Percentiles rank a stretch among this genome's conserved stretches.
Conservation (phyloP, 2,113 vertebrate species). For the Nothobranchius kuhntae region DNA sequence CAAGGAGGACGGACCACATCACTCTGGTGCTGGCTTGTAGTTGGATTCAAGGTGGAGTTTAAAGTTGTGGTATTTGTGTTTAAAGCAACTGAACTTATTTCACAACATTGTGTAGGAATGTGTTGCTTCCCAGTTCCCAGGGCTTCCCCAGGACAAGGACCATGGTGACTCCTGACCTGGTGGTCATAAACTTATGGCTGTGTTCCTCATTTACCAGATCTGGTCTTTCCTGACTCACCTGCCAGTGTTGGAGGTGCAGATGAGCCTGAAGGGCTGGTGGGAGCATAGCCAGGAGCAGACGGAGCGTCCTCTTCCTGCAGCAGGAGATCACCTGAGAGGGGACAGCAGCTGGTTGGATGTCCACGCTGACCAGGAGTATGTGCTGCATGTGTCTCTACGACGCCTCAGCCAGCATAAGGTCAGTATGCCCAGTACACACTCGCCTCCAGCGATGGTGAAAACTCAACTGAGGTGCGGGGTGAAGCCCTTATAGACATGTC, state of each 20-base stretch:
- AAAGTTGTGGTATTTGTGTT: no score
- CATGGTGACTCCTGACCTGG: not conserved
- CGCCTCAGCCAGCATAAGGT: constrained; percentile 88
- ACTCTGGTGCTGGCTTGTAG: no score
- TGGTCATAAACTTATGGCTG: not conserved
- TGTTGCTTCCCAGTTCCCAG: no score
- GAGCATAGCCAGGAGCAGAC: constrained; percentile 79
- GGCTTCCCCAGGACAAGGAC: no score
- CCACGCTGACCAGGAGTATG: constrained; percentile 97
- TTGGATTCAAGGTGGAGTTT: no score
- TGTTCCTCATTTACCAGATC: constrained; percentile 68
- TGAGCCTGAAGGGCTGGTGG: constrained; percentile 93
- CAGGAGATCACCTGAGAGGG: constrained; percentile 73
- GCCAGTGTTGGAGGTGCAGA: constrained; percentile 85
- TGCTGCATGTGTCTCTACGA: constrained; percentile 89
- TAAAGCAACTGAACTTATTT: no score
- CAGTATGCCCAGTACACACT: constrained; percentile 29
- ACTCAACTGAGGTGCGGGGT: no score
- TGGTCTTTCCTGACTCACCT: constrained; percentile 91
- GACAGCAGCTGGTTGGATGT: constrained; percentile 86
- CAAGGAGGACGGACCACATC: no score
- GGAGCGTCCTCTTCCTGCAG: constrained; percentile 77
- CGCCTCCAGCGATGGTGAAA: no score
- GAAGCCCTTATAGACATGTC: no score
- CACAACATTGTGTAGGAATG: no score